Base-by-base conservation (phyloP, 2,113 vertebrate genomes). In the Odobenus rosmarus region DNA sequence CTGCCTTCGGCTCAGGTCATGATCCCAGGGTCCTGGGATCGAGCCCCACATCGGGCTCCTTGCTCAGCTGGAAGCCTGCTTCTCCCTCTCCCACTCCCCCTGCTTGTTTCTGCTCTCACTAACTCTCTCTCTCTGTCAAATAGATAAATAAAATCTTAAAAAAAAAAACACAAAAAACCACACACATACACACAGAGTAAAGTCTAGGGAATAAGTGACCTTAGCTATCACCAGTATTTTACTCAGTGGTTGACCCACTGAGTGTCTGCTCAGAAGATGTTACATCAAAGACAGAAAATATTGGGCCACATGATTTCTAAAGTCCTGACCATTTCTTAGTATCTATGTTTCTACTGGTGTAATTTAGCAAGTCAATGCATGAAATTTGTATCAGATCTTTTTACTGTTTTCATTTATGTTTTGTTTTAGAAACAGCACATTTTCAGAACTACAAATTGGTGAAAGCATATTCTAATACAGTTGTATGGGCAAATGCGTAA, bases 371-470 rank as follows among this genome's bases (percentile, higher is more conserved):
- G 72, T 71, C 11, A 55, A 61, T 16, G 26, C 31, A 72, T 21
- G 13, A 46, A 28, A 57, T 59, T 49, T 46, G 12, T 76, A 67
- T 14, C 46, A 67, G 39, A 83, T 85, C 6, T 51, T 81, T 79
- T 9, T 14, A 55, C 6, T 23, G n/a, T 5, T 96, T 93, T 61
- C 11, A 36, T 14, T 81, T 76, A 55, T 51, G 4, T 46, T 96
- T 97, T 85, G 15, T 31, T 81, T 94, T 84, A 95, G 62, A 94
- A 84, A 67, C 53, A 84, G 28, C 46, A 59, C 16, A 61, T 96
- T 94, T 90, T 85, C 53, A 95, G 64, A 69, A 83, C 67, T 59
- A 13, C 14, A 67, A 76, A 90, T 74, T 57, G n/a, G 7, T 72
- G 13, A 72, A 39, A 87, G 12, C 62, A 1, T 33, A 74, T 51